Percentiles rank a stretch among this genome's conserved stretches.
These are phyloP conservation scores for Apogon hyalosoma DNA, from an alignment of 2,797 vertebrate genomes.

Conservation along the genomic window DNA sequence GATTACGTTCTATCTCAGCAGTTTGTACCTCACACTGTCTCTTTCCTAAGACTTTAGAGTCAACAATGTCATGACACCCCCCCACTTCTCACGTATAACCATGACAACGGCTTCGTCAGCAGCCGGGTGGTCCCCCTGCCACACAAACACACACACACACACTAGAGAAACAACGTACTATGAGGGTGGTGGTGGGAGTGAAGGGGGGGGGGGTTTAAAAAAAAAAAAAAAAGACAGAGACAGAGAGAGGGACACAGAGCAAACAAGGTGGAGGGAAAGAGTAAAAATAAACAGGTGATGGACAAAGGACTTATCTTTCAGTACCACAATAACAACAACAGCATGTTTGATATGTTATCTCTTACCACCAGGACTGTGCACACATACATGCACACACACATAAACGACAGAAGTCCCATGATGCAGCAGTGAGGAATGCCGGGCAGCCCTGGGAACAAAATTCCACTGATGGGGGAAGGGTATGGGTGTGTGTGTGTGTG, in stretches of 20 bases:
- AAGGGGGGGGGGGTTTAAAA: background rate
- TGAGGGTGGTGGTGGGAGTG: background rate
- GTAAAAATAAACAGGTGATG: constrained; percentile 48
- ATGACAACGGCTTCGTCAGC: constrained; percentile 74
- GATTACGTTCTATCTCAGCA: constrained; percentile 4
- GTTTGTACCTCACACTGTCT: background rate
- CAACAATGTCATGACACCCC: constrained; percentile 49
- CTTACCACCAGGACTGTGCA: constrained; percentile 24
- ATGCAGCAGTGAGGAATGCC: constrained; percentile 70
- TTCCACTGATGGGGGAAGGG: constrained; percentile 74
- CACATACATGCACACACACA: constrained; percentile 4
- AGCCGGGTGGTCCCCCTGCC: constrained; percentile 54
- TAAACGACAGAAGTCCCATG: constrained; percentile 44
- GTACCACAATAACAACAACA: constrained; percentile 51
- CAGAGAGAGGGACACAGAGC: background rate
- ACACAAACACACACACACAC: constrained; percentile 22
- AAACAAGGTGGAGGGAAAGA: background rate
- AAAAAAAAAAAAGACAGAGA: too few species aligned
- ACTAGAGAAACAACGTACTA: background rate
- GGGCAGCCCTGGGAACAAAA: constrained; percentile 70
- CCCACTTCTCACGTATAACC: constrained; percentile 38
- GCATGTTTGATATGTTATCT: constrained; percentile 62
- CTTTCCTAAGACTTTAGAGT: constrained; percentile 28
- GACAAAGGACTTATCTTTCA: constrained; percentile 57
- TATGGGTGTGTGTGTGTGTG: constrained; percentile 17